phyloP scores from a whole-genome alignment of 2,888 invertebrate species.

The Agriopis aurantiaria region DNA sequence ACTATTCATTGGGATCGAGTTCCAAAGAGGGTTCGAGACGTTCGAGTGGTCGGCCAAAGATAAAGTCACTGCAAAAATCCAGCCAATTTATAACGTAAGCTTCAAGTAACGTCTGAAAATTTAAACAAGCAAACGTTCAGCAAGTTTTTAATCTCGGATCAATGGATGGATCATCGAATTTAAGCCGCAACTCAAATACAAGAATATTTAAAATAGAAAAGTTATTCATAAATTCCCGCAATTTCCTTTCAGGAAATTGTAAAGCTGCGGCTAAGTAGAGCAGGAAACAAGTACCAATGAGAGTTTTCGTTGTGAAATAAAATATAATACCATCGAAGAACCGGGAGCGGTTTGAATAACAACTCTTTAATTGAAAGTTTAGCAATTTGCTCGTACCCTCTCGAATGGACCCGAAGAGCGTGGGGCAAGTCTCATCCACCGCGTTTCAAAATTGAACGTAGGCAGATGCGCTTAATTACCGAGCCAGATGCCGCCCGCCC shows the following conservation, averaged over 20 bases:
- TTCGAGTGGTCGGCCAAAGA: conserved; percentile 46
- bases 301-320: conserved; percentile 79
- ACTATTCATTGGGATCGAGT: conserved; percentile 48
- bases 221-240: conserved; percentile 67
- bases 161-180: conserved; percentile 51
- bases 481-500: conserved; percentile 77
- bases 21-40: conserved; percentile 47
- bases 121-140: conserved; percentile 37
- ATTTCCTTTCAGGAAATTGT: conserved; percentile 68
- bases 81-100: conserved; percentile 44
- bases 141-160: conserved; percentile 37
- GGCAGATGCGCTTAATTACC: conserved; percentile 86
- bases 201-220: conserved; percentile 61
- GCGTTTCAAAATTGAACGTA: conserved; percentile 85
- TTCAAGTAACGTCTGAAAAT: conserved; percentile 35
- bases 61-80: conserved; percentile 45
- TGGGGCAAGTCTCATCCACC: conserved; percentile 81
- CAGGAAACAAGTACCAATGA: conserved; percentile 75
- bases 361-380: conserved; percentile 87
- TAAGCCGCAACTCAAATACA: conserved; percentile 45
- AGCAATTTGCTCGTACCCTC: conserved; percentile 85
- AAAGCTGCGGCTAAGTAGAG: conserved; percentile 71
- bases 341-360: conserved; percentile 83
- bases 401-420: conserved; percentile 82
- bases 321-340: conserved; percentile 80